Evolutionary conservation across 2,113 vertebrate species (phyloP), one percentile per base, ranked within the genome.

Genomic region (Diglossa brunneiventris): DNA sequence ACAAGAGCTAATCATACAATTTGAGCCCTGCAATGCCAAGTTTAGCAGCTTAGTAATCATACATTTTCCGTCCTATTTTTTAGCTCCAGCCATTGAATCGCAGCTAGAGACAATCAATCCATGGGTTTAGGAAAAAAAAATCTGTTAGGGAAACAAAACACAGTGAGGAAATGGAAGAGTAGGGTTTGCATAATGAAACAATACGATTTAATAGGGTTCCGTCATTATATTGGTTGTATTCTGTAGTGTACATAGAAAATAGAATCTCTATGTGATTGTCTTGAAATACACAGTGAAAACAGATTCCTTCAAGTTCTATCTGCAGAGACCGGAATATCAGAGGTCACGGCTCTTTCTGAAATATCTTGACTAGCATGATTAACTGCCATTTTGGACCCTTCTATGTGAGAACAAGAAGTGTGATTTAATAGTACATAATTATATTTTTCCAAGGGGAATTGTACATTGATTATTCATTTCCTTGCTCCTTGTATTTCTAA

Each of bases 1-100:
- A 73, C 33, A 62, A 70, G 31, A 89, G 46, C 23, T 96, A 94
- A 97, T 95, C 73, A 85, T 75, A 46, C 52, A 86, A 37, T 64
- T 53, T 84, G 47, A 93, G 74, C 31, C 76, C 44, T 74, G 21
- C 22, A 59, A 55, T 89, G n/a, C 37, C 47, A 62, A 79, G 23
- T 21, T 77, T 86, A 39, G 39, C 41, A 62, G n/a, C 63, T 89
- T 94, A 94, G 47, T 59, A 88, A 76, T 70, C 27, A 24, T 61
- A 52, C 9, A 55, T 59, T 88, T 72, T 85, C 68, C 23, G 33
- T 50, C 58, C 27, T 78, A 35, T 50, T 90, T 89, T 87, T 39
- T n/a, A 80, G 26, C 64, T 93, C 49, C 39, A 58, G 44, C 30
- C 72, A 66, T 80, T 78, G 83, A 90, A 76, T 75, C 30, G 0